Conservation (phyloP, 2,113 vertebrate species). For the Larimichthys polyactis region DNA sequence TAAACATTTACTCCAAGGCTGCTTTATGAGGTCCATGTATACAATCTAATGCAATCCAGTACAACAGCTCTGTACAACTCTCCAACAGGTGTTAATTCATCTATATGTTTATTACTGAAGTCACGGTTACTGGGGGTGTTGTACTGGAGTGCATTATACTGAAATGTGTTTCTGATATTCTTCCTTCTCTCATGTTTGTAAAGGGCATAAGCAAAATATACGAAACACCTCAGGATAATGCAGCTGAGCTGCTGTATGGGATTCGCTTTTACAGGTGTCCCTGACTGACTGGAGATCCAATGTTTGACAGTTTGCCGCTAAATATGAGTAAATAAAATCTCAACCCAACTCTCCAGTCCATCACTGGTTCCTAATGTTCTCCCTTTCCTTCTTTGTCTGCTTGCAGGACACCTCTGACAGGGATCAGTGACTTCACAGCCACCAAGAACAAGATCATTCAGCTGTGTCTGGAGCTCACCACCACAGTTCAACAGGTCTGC, state of each 20-base stretch:
- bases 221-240: too few relatives aligned
- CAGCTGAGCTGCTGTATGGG: not conserved
- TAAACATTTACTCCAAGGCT: not conserved
- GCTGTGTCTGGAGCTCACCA: conserved; percentile 96
- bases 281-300: not conserved
- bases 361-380: conserved; percentile 29
- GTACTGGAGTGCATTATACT: not conserved
- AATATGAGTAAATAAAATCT: not conserved
- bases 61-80: not conserved
- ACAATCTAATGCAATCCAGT: not conserved
- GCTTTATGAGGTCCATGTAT: not conserved
- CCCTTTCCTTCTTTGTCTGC: conserved; percentile 59
- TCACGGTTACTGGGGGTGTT: not conserved
- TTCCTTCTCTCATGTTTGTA: not conserved
- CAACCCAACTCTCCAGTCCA: not conserved
- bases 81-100: not conserved
- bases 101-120: not conserved
- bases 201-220: not conserved
- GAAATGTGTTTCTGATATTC: not conserved
- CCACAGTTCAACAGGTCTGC: conserved; percentile 97
- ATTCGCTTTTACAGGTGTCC: not conserved
- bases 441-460: conserved; percentile 99
- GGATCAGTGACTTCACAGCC: conserved; percentile 95
- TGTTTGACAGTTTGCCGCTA: not conserved
- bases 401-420: conserved; percentile 93